These are phyloP conservation scores for Yoshiicerus persimilis DNA, from an alignment of 1,140 invertebrate species.

Conservation along the genomic window DNA sequence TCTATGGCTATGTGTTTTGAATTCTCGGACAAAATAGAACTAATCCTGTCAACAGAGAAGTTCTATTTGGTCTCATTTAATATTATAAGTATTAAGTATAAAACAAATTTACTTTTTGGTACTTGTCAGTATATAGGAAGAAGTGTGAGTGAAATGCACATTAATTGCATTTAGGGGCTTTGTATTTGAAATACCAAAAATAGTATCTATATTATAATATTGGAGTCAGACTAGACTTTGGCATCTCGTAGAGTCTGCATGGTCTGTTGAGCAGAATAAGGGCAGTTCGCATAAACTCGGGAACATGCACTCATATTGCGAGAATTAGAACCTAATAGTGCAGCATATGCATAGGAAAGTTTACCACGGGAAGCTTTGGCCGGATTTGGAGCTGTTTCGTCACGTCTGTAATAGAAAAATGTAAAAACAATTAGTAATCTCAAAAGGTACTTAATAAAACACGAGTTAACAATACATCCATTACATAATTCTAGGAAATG, in stretches of 20 bases:
- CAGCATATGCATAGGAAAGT: constrained; percentile 43
- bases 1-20: background rate
- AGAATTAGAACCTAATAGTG: constrained; percentile 37
- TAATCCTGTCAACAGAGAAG: background rate
- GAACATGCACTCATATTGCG: constrained; percentile 27
- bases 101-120: background rate
- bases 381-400: constrained; percentile 43
- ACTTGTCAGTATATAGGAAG: background rate
- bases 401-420: constrained; percentile 36
- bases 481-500: background rate
- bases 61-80: no score
- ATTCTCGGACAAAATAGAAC: background rate
- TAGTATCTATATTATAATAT: background rate
- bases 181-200: background rate
- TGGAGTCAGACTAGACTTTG: constrained; percentile 26
- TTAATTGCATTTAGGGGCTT: background rate
- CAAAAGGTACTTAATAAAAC: background rate
- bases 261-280: constrained; percentile 37
- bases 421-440: background rate
- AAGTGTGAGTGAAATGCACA: background rate
- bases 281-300: constrained; percentile 44
- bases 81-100: no score
- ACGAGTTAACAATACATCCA: background rate
- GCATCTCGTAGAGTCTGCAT: constrained; percentile 44
- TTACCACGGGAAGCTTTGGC: constrained; percentile 42